Percentiles rank a stretch among this genome's conserved stretches.
These are phyloP conservation scores for Podilymbus podiceps DNA, from an alignment of 2,113 vertebrate genomes.

Conservation along the genomic window DNA sequence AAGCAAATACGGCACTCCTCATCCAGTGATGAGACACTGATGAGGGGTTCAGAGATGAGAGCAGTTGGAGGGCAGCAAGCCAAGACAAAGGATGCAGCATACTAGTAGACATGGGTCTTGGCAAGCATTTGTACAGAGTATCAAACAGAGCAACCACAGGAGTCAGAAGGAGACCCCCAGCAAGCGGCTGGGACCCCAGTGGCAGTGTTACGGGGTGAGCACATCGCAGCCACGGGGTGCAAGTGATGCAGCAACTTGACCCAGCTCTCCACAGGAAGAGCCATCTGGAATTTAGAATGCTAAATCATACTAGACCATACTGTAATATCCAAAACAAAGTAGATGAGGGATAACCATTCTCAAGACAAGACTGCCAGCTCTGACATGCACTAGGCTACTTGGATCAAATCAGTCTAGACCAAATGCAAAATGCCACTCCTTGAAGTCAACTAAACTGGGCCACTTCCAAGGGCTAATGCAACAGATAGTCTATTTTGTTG, in stretches of 20 bases:
- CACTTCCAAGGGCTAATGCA: neutral
- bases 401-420: neutral
- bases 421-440: neutral
- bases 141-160: neutral
- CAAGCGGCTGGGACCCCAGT: neutral
- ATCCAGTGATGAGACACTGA: neutral
- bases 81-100: neutral
- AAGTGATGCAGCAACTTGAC: neutral
- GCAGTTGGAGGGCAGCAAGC: neutral
- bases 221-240: accelerated
- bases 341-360: neutral
- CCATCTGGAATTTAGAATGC: neutral
- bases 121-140: neutral
- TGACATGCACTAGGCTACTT: neutral
- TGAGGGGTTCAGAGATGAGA: neutral
- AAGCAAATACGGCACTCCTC: neutral
- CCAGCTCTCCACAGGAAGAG: neutral
- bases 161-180: neutral
- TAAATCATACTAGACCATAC: neutral
- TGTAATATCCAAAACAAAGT: neutral
- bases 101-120: neutral
- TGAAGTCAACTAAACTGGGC: neutral
- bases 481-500: neutral
- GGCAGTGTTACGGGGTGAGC: accelerated
- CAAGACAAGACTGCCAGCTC: neutral